Evolutionary conservation across 2,888 invertebrate species (phyloP).

Genomic region (Carcina quercana): DNA sequence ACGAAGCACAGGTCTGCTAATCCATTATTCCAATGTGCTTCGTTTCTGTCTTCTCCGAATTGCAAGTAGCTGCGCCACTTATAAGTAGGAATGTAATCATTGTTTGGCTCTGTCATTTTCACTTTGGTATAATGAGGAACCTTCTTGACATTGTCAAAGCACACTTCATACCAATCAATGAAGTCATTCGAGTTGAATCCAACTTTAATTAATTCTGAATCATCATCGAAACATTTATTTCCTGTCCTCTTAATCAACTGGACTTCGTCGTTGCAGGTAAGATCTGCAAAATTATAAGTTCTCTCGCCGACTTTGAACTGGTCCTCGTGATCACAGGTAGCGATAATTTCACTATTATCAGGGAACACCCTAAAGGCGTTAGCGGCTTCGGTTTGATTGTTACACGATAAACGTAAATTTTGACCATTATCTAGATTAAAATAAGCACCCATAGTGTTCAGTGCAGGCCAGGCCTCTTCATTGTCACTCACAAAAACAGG

Average conservation of each 20-base stretch:
- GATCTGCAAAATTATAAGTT: conserved; percentile 8
- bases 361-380: background rate
- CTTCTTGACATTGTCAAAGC: conserved; percentile 8
- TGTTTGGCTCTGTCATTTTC: background rate
- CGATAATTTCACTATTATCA: conserved; percentile 4
- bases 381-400: background rate
- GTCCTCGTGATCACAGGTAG: conserved; percentile 10
- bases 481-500: too few relatives aligned
- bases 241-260: conserved; percentile 7
- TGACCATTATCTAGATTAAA: too few relatives aligned
- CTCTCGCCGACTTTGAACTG: conserved; percentile 8
- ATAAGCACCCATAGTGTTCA: too few relatives aligned
- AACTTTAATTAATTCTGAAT: conserved; percentile 8
- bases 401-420: too few relatives aligned
- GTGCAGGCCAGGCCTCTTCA: too few relatives aligned
- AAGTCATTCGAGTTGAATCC: conserved; percentile 8
- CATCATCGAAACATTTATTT: conserved; percentile 7
- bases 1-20: background rate
- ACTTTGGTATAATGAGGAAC: conserved; percentile 5
- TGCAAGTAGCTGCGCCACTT: background rate
- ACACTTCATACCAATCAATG: conserved; percentile 11
- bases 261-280: conserved; percentile 7
- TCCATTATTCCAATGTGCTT: background rate
- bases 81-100: too few relatives aligned
- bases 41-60: background rate